These are phyloP conservation scores for Catamblyrhynchus diadema DNA, from an alignment of 2,797 vertebrate genomes.

Conservation along the genomic window DNA sequence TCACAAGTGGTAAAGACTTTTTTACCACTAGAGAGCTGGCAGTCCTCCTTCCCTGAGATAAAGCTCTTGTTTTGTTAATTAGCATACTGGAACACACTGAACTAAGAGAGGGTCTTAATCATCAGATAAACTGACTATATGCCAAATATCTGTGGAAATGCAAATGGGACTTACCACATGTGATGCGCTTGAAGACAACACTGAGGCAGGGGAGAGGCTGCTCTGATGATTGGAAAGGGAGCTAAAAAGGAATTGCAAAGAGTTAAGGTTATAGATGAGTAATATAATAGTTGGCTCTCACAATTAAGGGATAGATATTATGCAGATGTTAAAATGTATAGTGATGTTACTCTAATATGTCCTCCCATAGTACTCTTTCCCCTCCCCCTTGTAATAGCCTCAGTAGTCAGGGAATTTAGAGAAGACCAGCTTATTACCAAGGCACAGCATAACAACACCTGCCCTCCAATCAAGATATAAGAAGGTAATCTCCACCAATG, in stretches of 20 bases:
- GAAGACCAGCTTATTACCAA: too few species aligned
- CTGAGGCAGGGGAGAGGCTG: slow-evolving; percentile 84
- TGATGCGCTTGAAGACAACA: slow-evolving; percentile 80
- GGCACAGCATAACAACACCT: too few species aligned
- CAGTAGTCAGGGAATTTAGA: too few species aligned
- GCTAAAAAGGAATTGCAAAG: slow-evolving; percentile 39
- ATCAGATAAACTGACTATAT: not conserved
- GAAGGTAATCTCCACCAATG: too few species aligned
- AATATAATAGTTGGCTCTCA: too few species aligned
- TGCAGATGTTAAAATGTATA: too few species aligned
- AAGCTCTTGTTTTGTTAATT: not conserved
- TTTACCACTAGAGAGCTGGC: not conserved
- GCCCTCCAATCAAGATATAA: too few species aligned
- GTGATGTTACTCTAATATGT: too few species aligned
- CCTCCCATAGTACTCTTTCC: too few species aligned
- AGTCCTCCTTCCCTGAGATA: not conserved
- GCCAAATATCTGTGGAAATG: not conserved
- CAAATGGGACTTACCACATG: slow-evolving; percentile 81
- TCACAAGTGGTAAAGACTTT: not conserved
- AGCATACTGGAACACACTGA: not conserved
- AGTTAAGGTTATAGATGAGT: not conserved
- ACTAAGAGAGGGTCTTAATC: not conserved
- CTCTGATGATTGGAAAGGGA: slow-evolving; percentile 80
- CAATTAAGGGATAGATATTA: too few species aligned
- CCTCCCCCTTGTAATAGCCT: too few species aligned